Evolutionary conservation across 2,888 invertebrate species (phyloP), one percentile per base, ranked within the genome.

Genomic region (Rutpela maculata): DNA sequence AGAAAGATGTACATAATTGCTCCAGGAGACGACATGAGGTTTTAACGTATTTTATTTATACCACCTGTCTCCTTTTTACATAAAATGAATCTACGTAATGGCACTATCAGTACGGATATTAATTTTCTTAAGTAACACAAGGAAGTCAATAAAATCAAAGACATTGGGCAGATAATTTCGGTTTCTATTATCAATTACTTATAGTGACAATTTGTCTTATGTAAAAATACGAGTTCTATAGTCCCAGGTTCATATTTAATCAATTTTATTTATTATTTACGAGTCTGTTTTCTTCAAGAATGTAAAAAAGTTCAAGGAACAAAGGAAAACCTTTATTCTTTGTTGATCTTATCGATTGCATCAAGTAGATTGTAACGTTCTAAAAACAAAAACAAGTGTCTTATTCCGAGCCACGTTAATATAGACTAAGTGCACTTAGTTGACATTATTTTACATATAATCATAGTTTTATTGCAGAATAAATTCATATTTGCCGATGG

Each of bases 371-470:
- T 22, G 59, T 26, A 50, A 70, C 57, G 69, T 69, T 57, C 57
- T n/a, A 35, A 70, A 70, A 43, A 70, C 70, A 70, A 70, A 38
- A 60, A 70, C 70, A 70, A 60, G 60, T 60, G 70, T 60, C 26
- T 43, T 38, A 38, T 60, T 38, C 35, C 43, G 19, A 17, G 59
- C 12, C 12, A 35, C 57, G 59, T 35, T 57, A 70, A 70, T 50
- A 60, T 57, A 31, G 43, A 35, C 60, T 70, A 60, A 70, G 70
- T 60, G 60, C 70, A 70, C 70, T 70, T 43, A 60, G 60, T 19
- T 38, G 38, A 70, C 60, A 70, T 60, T 56, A 26, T 55, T 19
- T 56, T 67, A 43, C 65, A 65, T 62, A 62, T n/a, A 31, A n/a
- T 50, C n/a, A 50, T 17, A 50, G 6, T 50, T 15, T 50, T 15